These are phyloP conservation scores for Alexandromys fortis DNA, from an alignment of 2,113 vertebrate species.

Conservation along the genomic window DNA sequence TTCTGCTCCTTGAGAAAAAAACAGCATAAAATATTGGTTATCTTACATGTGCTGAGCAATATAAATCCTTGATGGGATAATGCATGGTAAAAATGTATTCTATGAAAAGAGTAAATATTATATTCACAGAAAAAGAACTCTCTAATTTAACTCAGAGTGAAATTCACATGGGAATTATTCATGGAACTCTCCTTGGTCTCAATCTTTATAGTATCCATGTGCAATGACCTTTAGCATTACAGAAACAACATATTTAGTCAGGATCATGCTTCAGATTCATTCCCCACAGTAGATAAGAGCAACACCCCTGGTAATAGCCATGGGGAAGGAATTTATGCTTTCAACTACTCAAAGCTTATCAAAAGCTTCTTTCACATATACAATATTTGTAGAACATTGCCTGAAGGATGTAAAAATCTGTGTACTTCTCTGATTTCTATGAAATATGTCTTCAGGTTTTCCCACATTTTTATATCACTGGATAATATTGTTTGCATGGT, in stretches of 20 bases:
- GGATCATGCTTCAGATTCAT: neutral
- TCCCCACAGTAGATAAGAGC: neutral
- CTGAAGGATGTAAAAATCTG: slow-evolving; percentile 34
- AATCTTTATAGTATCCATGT: neutral
- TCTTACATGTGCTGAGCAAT: neutral
- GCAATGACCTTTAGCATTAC: neutral
- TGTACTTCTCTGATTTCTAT: neutral
- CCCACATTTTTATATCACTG: neutral
- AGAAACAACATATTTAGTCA: neutral
- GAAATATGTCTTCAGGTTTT: slow-evolving; percentile 48
- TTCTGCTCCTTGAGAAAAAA: neutral
- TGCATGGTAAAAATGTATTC: neutral
- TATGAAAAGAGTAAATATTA: neutral
- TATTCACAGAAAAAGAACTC: neutral
- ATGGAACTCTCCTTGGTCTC: neutral
- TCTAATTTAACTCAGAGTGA: neutral
- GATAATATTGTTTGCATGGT: neutral
- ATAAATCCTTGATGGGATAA: neutral
- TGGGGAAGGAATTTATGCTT: slow-evolving; percentile 41
- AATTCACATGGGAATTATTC: neutral
- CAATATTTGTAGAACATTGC: slow-evolving; percentile 45
- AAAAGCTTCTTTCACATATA: slow-evolving; percentile 67
- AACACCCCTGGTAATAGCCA: slow-evolving; percentile 9
- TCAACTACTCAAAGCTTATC: slow-evolving; percentile 53
- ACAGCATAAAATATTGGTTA: neutral